Conservation (phyloP, 2,113 vertebrate genomes). For the Pleuronectes platessa region DNA sequence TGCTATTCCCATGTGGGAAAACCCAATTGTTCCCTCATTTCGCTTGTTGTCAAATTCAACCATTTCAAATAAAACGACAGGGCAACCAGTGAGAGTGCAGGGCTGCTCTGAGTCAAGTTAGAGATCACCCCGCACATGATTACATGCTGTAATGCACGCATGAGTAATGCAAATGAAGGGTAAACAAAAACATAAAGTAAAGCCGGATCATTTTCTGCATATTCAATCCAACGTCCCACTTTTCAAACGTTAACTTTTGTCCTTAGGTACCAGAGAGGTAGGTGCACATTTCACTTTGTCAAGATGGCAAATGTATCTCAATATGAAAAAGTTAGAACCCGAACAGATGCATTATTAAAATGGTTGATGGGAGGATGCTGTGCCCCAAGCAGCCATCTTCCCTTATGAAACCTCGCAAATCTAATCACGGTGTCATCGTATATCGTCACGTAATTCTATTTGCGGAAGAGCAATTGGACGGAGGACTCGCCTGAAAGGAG, state of each 20-base stretch:
- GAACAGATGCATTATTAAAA: neutral
- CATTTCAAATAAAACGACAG: conserved; percentile 37
- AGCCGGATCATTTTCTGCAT: neutral
- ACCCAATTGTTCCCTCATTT: conserved; percentile 53
- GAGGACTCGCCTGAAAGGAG: conserved; percentile 6
- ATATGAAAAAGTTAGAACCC: neutral
- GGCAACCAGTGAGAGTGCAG: conserved; percentile 14
- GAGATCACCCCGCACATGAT: conserved; percentile 11
- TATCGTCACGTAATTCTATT: conserved; percentile 43
- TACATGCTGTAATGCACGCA: neutral
- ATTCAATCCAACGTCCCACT: conserved; percentile 1
- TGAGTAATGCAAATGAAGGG: conserved; percentile 13
- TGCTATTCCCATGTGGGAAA: conserved; percentile 58
- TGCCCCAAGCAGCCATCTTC: conserved; percentile 14
- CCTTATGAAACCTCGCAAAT: conserved; percentile 50
- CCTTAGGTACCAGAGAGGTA: neutral
- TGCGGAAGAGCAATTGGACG: conserved; percentile 23
- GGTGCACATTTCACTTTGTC: conserved; percentile 1
- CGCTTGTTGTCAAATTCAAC: conserved; percentile 30
- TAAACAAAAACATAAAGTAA: neutral
- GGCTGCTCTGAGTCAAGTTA: conserved; percentile 11
- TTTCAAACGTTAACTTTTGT: neutral
- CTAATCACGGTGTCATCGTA: conserved; percentile 47
- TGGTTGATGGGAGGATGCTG: neutral
- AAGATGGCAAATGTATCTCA: neutral